Evolutionary conservation across 2,888 invertebrate genomes (phyloP).

Genomic region (Hecatera dysodea): DNA sequence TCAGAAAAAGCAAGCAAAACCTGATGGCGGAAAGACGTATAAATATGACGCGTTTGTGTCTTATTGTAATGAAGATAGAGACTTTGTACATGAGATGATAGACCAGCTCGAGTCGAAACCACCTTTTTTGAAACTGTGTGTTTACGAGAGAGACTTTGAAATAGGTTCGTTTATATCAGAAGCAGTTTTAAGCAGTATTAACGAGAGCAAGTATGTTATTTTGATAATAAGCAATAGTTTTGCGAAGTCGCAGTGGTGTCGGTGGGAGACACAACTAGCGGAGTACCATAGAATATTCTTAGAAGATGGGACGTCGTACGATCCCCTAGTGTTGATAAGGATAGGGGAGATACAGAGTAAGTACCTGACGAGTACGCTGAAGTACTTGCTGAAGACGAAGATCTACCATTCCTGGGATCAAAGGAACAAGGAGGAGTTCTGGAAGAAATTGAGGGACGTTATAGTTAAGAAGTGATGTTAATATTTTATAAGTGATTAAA

Average conservation of each 20-base stretch:
- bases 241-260: constrained; percentile 93
- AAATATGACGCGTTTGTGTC: constrained; percentile 92
- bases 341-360: constrained; percentile 90
- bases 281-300: constrained; percentile 92
- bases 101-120: constrained; percentile 91
- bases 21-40: constrained; percentile 74
- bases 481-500: constrained; percentile 26
- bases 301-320: constrained; percentile 90
- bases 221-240: constrained; percentile 93
- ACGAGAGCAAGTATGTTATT: constrained; percentile 92
- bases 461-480: constrained; percentile 69
- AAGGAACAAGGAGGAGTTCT: constrained; percentile 83
- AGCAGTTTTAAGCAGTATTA: constrained; percentile 92
- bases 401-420: constrained; percentile 92
- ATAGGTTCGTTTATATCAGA: constrained; percentile 92
- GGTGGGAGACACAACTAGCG: constrained; percentile 93
- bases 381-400: constrained; percentile 92
- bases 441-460: constrained; percentile 83
- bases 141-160: constrained; percentile 93
- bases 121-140: constrained; percentile 92
- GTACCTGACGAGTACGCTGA: constrained; percentile 91
- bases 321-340: constrained; percentile 92
- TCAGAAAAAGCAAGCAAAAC: constrained; percentile 70
- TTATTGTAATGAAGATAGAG: constrained; percentile 91
- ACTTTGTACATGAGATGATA: constrained; percentile 91